These are phyloP conservation scores for Passer domesticus DNA, from an alignment of 2,113 vertebrate species.

Conservation along the genomic window DNA sequence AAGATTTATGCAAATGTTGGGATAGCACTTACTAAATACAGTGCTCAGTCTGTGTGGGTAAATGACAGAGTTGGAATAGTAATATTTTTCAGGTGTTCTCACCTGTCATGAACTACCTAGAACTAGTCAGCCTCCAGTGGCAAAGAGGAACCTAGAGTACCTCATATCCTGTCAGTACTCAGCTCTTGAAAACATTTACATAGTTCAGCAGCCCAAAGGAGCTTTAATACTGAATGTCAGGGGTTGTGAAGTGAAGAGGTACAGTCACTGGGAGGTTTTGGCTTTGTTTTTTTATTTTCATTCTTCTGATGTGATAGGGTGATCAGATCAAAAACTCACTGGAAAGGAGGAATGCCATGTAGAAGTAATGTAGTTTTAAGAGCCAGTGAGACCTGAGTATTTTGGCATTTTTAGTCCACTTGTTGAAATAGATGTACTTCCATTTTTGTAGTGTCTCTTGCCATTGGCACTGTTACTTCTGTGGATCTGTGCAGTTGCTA, in stretches of 20 bases:
- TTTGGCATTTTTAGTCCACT: not conserved
- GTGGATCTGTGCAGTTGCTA: not conserved
- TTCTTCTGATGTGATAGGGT: not conserved
- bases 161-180: not conserved
- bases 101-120: not conserved
- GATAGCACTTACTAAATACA: not conserved
- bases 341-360: not conserved
- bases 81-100: not conserved
- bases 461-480: not conserved
- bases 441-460: not conserved
- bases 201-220: not conserved
- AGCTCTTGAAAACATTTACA: not conserved
- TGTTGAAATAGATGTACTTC: not conserved
- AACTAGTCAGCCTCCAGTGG: not conserved
- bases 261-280: rapidly evolving
- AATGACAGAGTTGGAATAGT: not conserved
- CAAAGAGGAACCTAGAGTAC: not conserved
- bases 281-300: rapidly evolving
- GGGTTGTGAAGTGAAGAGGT: not conserved
- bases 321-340: not conserved
- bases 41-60: not conserved
- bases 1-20: not conserved
- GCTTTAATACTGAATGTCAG: not conserved
- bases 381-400: not conserved
- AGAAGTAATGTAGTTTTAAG: not conserved